phyloP scores from a whole-genome alignment of 2,888 invertebrate species.

The Chouioia cunea region DNA sequence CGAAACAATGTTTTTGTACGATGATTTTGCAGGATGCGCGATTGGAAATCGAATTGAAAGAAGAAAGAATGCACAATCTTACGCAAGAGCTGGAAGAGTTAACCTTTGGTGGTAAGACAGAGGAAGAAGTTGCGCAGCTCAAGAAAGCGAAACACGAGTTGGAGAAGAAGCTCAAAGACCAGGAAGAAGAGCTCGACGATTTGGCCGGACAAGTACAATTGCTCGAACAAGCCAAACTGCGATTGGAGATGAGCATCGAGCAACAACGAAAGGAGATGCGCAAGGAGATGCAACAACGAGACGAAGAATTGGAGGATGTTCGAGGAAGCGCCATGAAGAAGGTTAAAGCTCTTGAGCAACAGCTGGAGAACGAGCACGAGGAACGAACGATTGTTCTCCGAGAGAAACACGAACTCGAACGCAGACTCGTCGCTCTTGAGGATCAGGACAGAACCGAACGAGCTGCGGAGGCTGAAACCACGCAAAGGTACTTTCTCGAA shows the following conservation, averaged over 20 bases:
- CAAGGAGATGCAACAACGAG: conserved; percentile 89
- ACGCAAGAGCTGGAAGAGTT: conserved; percentile 89
- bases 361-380: conserved; percentile 93
- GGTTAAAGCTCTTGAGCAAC: conserved; percentile 90
- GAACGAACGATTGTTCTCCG: conserved; percentile 87
- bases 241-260: conserved; percentile 94
- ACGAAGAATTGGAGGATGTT: conserved; percentile 94
- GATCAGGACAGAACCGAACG: conserved; percentile 82
- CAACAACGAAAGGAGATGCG: conserved; percentile 91
- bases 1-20: too few species aligned
- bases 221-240: conserved; percentile 91
- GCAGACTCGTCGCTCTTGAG: conserved; percentile 83
- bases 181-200: conserved; percentile 96
- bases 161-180: conserved; percentile 86
- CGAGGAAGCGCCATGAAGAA: conserved; percentile 92
- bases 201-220: conserved; percentile 91
- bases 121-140: conserved; percentile 86
- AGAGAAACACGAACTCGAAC: conserved; percentile 92
- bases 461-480: conserved; percentile 74
- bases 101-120: conserved; percentile 82
- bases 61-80: conserved; percentile 84
- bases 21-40: conserved; percentile 80
- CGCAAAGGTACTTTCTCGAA: conserved; percentile 58
- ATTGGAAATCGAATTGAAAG: conserved; percentile 89
- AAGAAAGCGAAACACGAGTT: conserved; percentile 88